phyloP scores from a whole-genome alignment of 2,113 vertebrate species.

The Hymenochirus boettgeri region DNA sequence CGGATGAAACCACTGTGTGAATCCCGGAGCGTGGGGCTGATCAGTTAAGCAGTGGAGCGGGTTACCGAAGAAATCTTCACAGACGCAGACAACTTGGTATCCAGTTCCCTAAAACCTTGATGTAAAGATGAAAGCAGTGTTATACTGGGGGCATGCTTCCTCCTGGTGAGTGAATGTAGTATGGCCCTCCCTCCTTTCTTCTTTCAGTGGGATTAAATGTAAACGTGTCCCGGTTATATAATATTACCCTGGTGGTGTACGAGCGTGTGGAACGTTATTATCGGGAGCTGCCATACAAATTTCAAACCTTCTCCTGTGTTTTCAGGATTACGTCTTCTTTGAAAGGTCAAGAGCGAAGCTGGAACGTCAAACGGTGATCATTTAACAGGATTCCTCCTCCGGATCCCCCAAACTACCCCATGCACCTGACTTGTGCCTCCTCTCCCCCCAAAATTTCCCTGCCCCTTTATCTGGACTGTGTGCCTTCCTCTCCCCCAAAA shows the following conservation, averaged over 20 bases:
- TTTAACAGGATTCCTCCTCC: not conserved
- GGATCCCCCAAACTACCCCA: too few species aligned
- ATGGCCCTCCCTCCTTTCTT: too few species aligned
- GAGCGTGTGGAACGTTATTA: too few species aligned
- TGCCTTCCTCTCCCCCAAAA: too few species aligned
- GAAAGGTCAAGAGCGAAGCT: slow-evolving; percentile 24
- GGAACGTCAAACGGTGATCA: slow-evolving; percentile 26
- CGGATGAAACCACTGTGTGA: slow-evolving; percentile 18
- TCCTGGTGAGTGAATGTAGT: slow-evolving; percentile 68
- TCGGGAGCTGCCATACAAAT: too few species aligned
- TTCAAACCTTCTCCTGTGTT: not conserved
- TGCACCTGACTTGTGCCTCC: too few species aligned
- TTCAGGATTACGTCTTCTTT: slow-evolving; percentile 26
- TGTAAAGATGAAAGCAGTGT: slow-evolving; percentile 65
- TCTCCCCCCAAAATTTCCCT: too few species aligned
- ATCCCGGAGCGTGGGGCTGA: slow-evolving; percentile 9
- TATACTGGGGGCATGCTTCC: slow-evolving; percentile 66
- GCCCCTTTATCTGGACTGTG: too few species aligned
- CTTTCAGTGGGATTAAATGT: too few species aligned
- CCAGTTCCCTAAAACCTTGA: slow-evolving; percentile 67
- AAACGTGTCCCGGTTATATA: too few species aligned
- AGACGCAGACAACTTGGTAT: slow-evolving; percentile 72
- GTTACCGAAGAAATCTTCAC: slow-evolving; percentile 68
- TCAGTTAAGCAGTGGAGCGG: slow-evolving; percentile 74
- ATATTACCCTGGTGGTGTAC: too few species aligned